Evolutionary conservation across 2,888 invertebrate genomes (phyloP).

Genomic region (Balanococcus diminutus): DNA sequence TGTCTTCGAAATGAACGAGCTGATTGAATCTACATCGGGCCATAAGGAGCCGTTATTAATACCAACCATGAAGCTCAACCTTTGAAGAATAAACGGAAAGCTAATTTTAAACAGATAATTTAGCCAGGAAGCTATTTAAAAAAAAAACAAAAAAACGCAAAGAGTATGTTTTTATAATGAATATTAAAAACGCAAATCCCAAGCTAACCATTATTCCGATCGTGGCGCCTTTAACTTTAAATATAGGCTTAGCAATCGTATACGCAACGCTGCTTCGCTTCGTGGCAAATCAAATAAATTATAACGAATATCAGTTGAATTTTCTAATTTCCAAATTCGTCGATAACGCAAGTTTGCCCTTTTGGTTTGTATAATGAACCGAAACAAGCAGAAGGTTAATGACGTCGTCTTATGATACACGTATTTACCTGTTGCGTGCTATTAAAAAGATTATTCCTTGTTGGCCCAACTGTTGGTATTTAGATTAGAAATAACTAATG

Average conservation of each 20-base stretch:
- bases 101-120: slow-evolving; percentile 2
- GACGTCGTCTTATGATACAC: neutral
- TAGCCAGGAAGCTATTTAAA: neutral
- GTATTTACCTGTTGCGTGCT: neutral
- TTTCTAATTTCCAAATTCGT: neutral
- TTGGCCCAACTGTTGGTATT: neutral
- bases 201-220: neutral
- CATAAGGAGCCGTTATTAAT: neutral
- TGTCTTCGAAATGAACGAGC: slow-evolving; percentile 10
- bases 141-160: no score
- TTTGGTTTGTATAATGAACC: no score
- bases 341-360: no score
- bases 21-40: neutral
- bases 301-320: neutral
- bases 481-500: neutral
- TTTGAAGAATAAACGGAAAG: neutral
- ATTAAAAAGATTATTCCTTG: neutral
- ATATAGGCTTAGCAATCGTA: neutral
- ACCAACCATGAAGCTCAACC: neutral
- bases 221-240: neutral
- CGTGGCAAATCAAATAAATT: neutral
- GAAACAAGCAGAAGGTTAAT: neutral
- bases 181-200: neutral
- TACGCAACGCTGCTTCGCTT: neutral
- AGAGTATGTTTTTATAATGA: neutral